Evolutionary conservation across 1,140 invertebrate genomes (phyloP).

Genomic region (Pararge aegeria): DNA sequence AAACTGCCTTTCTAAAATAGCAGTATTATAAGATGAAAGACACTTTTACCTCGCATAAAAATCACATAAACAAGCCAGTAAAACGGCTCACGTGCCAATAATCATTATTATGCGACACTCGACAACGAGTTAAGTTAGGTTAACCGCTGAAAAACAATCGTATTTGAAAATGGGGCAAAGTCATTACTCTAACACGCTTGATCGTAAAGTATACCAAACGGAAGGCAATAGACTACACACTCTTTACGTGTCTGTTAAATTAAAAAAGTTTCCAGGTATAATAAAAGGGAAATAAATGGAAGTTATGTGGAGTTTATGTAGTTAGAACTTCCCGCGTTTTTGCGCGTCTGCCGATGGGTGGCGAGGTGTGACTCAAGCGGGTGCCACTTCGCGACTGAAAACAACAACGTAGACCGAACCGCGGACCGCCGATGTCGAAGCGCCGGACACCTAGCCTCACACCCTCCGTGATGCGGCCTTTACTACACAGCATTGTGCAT

Average conservation of each 20-base stretch:
- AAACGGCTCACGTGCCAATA: slow-evolving; percentile 7
- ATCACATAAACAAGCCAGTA: neutral
- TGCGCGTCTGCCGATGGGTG: neutral
- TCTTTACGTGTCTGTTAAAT: slow-evolving; percentile 7
- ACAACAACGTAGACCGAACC: slow-evolving; percentile 21
- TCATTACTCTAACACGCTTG: slow-evolving; percentile 45
- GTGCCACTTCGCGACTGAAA: slow-evolving; percentile 47
- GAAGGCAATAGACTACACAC: neutral
- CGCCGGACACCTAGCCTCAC: slow-evolving; percentile 33
- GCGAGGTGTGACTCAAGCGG: slow-evolving; percentile 37
- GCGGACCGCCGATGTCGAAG: slow-evolving; percentile 22
- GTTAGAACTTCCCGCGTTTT: slow-evolving; percentile 48
- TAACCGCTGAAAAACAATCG: slow-evolving; percentile 42
- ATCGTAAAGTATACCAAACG: slow-evolving; percentile 19
- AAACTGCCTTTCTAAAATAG: no score
- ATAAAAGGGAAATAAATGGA: slow-evolving; percentile 14
- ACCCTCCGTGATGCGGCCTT: slow-evolving; percentile 37
- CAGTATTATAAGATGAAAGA: no score
- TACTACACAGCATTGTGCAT: slow-evolving; percentile 34
- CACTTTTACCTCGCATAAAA: slow-evolving; percentile 4
- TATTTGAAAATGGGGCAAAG: slow-evolving; percentile 56
- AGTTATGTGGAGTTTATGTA: slow-evolving; percentile 22
- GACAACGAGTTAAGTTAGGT: slow-evolving; percentile 21
- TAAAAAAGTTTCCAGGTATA: slow-evolving; percentile 10
- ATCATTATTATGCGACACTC: slow-evolving; percentile 20